Conservation (phyloP, 2,888 invertebrate genomes). For the Synergus umbraculus region DNA sequence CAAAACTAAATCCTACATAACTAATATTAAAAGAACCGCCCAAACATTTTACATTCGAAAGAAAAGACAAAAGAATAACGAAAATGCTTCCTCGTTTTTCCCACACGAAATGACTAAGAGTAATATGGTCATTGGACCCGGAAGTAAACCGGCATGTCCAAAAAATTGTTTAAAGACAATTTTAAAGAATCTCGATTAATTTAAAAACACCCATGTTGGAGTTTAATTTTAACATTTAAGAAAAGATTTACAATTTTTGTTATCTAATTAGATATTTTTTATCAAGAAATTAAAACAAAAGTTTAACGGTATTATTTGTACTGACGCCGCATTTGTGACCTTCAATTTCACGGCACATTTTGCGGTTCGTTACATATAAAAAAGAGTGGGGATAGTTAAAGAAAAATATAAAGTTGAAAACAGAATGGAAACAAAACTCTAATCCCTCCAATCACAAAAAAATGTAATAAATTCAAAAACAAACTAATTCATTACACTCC, state of each 20-base stretch:
- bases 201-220: background rate
- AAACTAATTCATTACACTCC: background rate
- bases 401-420: background rate
- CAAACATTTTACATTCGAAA: background rate
- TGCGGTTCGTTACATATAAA: background rate
- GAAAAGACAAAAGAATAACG: background rate
- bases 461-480: background rate
- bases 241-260: background rate
- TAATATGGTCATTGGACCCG: background rate
- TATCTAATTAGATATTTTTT: too few relatives aligned
- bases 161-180: background rate
- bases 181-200: background rate
- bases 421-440: background rate
- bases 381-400: background rate
- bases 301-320: background rate
- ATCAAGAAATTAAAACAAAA: background rate
- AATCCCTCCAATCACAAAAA: background rate
- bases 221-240: background rate
- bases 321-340: background rate
- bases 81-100: background rate
- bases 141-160: background rate
- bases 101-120: background rate
- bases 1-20: background rate
- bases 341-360: background rate
- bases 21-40: background rate